Percentiles rank a stretch among this genome's conserved stretches.
Conservation (phyloP, 1,140 invertebrate species). For the Phenacoccus solenopsis region DNA sequence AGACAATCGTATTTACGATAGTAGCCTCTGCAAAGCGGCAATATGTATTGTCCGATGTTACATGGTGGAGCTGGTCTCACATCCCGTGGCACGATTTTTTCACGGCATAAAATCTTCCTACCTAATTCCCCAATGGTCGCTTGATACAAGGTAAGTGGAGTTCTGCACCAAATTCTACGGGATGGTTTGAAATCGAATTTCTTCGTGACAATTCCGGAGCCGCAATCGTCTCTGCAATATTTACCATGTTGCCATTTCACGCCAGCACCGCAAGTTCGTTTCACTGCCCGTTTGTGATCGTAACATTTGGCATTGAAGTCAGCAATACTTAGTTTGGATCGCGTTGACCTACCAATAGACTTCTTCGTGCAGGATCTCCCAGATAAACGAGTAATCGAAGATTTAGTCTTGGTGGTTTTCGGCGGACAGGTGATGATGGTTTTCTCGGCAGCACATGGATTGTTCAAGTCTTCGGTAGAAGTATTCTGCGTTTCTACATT, state of each 20-base stretch:
- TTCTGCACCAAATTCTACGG: background rate
- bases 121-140: background rate
- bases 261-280: background rate
- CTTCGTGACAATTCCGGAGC: background rate
- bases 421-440: too few species aligned
- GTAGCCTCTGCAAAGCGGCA: background rate
- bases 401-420: too few species aligned
- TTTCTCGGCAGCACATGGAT: too few species aligned
- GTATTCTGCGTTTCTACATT: too few species aligned
- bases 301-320: background rate
- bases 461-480: too few species aligned
- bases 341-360: background rate
- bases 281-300: background rate
- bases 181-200: background rate
- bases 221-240: background rate
- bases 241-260: background rate
- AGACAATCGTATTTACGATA: conserved; percentile 7
- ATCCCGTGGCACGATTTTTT: background rate
- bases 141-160: background rate
- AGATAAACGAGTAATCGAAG: too few species aligned
- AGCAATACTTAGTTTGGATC: background rate
- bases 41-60: background rate
- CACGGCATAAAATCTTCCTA: background rate
- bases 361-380: background rate
- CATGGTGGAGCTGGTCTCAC: background rate